These are phyloP conservation scores for Cataglyphis rosenhaueri DNA, from an alignment of 2,888 invertebrate species.

Conservation along the genomic window DNA sequence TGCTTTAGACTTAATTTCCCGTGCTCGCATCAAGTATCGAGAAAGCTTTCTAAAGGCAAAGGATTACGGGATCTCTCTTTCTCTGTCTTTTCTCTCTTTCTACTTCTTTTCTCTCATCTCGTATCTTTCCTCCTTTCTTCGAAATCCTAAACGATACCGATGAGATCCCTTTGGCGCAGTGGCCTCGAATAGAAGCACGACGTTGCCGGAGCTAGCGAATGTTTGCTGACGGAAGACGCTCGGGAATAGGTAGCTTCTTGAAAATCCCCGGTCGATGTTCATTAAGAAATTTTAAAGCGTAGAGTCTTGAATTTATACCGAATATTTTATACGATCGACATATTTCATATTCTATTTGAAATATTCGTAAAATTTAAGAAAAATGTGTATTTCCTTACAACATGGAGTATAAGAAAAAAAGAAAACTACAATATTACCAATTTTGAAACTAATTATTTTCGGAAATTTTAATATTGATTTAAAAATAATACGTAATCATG, in stretches of 20 bases:
- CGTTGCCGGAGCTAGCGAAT: conserved; percentile 36
- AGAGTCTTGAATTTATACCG: conserved; percentile 5
- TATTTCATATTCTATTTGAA: background rate
- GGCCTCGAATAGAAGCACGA: conserved; percentile 37
- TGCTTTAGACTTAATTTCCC: conserved; percentile 72
- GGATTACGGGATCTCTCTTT: conserved; percentile 53
- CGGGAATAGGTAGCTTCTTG: conserved; percentile 25
- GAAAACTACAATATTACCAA: background rate
- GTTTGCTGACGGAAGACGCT: conserved; percentile 23
- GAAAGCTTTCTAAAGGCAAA: conserved; percentile 53
- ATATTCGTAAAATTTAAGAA: background rate
- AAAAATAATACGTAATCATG: background rate
- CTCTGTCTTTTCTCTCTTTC: background rate
- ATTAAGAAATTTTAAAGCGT: background rate
- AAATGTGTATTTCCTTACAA: background rate
- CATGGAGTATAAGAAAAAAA: background rate
- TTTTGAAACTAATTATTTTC: background rate
- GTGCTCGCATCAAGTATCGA: conserved; percentile 69
- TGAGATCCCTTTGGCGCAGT: conserved; percentile 48
- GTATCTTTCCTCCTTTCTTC: conserved; percentile 54
- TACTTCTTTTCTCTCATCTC: conserved; percentile 20
- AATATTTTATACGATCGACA: background rate
- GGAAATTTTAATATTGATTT: background rate
- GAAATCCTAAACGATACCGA: conserved; percentile 57
- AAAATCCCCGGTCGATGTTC: background rate